Conservation (phyloP, 1,140 invertebrate species). For the Xylocopa sonorina region DNA sequence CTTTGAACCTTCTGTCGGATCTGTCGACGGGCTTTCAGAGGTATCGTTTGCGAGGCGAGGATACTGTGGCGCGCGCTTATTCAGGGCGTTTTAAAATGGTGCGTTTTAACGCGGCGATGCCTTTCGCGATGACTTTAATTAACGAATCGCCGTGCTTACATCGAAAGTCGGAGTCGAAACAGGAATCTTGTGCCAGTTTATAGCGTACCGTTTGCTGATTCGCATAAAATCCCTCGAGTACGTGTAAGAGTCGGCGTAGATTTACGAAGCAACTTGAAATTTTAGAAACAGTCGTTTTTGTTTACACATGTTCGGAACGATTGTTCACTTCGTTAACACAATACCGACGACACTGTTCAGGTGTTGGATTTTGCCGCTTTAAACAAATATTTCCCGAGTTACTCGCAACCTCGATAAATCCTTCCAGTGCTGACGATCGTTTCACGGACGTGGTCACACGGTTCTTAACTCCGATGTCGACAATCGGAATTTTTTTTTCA, state of each 20-base stretch:
- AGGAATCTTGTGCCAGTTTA: background rate
- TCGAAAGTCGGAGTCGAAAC: background rate
- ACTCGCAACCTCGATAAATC: no score
- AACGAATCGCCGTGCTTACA: background rate
- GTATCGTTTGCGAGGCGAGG: background rate
- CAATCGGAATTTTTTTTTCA: background rate
- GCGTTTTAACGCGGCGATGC: no score
- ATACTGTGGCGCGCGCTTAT: no score
- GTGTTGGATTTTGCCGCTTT: background rate
- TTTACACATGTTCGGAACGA: slow-evolving; percentile 10
- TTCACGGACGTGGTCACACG: background rate
- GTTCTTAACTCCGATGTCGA: background rate
- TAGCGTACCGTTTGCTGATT: background rate
- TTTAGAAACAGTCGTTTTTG: background rate
- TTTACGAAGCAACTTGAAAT: background rate
- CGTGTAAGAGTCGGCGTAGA: background rate
- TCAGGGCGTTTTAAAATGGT: no score
- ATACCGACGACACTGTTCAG: slow-evolving; percentile 23
- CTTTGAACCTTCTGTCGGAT: no score
- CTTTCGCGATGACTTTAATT: no score
- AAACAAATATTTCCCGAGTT: background rate
- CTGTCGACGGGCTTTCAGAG: background rate
- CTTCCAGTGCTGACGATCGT: background rate
- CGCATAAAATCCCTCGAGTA: background rate
- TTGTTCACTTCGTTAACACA: slow-evolving; percentile 42